Percentiles rank a stretch among this genome's conserved stretches.
Conservation (phyloP, 2,113 vertebrate genomes). For the Dascyllus trimaculatus region DNA sequence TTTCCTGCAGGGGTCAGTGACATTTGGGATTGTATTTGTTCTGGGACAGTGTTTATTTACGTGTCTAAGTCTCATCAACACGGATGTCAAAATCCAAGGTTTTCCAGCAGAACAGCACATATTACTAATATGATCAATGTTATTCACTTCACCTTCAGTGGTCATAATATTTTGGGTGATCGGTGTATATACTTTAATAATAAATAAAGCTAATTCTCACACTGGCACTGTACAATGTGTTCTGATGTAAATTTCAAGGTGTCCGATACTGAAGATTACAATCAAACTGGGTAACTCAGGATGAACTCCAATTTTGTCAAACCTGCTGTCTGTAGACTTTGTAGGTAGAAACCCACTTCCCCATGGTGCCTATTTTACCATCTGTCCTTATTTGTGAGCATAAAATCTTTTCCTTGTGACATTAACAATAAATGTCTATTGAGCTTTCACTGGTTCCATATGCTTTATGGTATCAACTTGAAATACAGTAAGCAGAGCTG, state of each 20-base stretch:
- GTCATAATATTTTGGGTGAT: too few species aligned
- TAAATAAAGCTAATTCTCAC: not conserved
- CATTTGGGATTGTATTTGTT: too few species aligned
- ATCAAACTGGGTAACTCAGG: not conserved
- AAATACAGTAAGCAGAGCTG: slow-evolving; percentile 58
- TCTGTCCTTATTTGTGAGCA: slow-evolving; percentile 44
- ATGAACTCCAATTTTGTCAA: not conserved
- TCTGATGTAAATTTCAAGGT: not conserved
- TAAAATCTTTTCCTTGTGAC: slow-evolving; percentile 48
- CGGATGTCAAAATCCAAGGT: too few species aligned
- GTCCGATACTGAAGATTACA: not conserved
- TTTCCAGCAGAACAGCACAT: too few species aligned
- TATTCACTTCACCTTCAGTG: too few species aligned
- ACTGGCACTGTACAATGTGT: not conserved
- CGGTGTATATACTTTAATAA: too few species aligned
- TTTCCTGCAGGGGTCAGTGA: too few species aligned
- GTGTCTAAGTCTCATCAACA: too few species aligned
- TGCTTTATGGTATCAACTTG: slow-evolving; percentile 64
- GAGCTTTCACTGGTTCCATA: slow-evolving; percentile 49
- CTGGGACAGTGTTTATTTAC: too few species aligned
- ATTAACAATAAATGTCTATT: slow-evolving; percentile 61
- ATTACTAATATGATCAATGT: too few species aligned
- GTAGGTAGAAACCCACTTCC: not conserved
- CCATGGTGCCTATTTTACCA: slow-evolving; percentile 25
- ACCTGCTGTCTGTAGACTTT: not conserved